Conservation (phyloP, 2,797 vertebrate genomes). For the Botia almorhae region DNA sequence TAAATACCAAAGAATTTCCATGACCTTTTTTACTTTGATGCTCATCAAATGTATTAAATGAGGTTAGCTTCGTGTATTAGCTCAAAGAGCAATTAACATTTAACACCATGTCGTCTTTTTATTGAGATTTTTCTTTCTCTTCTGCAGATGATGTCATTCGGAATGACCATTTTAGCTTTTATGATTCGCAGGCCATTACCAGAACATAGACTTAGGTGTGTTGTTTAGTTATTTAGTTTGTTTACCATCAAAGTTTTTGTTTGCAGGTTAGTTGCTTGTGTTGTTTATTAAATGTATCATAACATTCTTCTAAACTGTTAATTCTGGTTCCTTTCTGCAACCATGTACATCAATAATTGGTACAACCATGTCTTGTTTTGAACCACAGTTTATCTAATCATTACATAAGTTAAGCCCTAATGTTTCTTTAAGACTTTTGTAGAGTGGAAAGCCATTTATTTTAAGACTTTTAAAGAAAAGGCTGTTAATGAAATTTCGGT, state of each 20-base stretch:
- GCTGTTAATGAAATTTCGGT: neutral
- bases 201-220: too few relatives aligned
- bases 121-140: slow-evolving; percentile 48
- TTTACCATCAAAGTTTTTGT: too few relatives aligned
- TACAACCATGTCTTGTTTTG: too few relatives aligned
- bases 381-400: neutral
- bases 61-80: slow-evolving; percentile 58
- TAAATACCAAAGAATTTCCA: slow-evolving; percentile 55
- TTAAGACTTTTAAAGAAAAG: neutral
- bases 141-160: slow-evolving; percentile 43
- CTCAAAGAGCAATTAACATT: slow-evolving; percentile 54
- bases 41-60: slow-evolving; percentile 52
- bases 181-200: too few relatives aligned
- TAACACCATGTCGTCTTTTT: slow-evolving; percentile 44
- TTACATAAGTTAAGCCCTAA: neutral
- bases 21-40: slow-evolving; percentile 50
- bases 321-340: too few relatives aligned
- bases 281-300: too few relatives aligned
- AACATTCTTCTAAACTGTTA: too few relatives aligned
- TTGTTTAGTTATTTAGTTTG: too few relatives aligned
- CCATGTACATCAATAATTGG: too few relatives aligned
- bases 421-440: neutral
- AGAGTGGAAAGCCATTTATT: neutral
- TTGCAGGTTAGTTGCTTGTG: too few relatives aligned
- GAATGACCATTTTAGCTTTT: neutral